Percentiles rank a stretch among this genome's conserved stretches.
These are phyloP conservation scores for Trogon melanurus DNA, from an alignment of 2,113 vertebrate species.

Conservation along the genomic window DNA sequence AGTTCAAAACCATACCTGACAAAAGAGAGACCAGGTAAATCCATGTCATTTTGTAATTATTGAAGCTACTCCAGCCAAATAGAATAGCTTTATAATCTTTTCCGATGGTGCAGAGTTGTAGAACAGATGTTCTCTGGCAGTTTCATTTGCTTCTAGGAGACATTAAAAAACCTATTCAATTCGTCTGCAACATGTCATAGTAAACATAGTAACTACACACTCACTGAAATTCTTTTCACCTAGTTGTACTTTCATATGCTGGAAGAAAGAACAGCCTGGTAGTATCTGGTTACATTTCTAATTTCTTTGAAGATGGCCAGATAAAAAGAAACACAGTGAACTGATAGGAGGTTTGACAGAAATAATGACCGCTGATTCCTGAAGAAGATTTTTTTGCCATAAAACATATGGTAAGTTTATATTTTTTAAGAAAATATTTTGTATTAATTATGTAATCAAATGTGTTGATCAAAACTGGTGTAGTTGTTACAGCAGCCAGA, in stretches of 20 bases:
- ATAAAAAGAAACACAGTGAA: background rate
- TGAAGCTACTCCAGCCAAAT: background rate
- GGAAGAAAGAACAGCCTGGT: background rate
- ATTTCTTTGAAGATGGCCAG: background rate
- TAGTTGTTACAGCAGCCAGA: background rate
- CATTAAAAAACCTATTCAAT: background rate
- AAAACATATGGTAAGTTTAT: background rate
- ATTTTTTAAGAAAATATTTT: background rate
- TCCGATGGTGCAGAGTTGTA: background rate
- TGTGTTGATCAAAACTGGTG: background rate
- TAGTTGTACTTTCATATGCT: rapidly evolving
- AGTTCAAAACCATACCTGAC: background rate
- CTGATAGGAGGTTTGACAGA: background rate
- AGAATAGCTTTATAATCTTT: background rate
- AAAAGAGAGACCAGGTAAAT: background rate
- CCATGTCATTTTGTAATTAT: background rate
- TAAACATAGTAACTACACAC: rapidly evolving
- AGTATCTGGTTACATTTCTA: background rate
- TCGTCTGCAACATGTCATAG: background rate
- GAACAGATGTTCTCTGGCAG: background rate
- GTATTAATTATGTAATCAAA: background rate
- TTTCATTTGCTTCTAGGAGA: background rate
- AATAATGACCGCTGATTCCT: background rate
- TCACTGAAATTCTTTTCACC: background rate
- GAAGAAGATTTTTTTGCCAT: background rate